These are phyloP conservation scores for Drosophila santomea DNA, from an alignment of 1,140 invertebrate genomes.

Conservation along the genomic window DNA sequence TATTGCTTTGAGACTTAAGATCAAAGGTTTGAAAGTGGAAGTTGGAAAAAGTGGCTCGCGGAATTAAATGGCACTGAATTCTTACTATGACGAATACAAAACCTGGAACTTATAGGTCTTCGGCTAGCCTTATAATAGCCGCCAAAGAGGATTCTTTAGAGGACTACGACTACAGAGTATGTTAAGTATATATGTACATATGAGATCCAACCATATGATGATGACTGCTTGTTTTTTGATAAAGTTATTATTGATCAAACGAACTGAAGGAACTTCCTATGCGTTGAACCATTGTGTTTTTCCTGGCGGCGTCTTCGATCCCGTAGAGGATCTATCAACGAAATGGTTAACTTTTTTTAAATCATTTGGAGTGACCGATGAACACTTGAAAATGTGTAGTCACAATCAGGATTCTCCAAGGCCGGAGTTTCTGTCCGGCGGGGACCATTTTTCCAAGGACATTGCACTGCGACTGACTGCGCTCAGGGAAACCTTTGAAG, in stretches of 20 bases:
- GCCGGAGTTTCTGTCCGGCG: conserved; percentile 36
- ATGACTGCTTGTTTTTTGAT: not conserved
- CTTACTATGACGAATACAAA: conserved; percentile 25
- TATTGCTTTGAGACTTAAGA: not conserved
- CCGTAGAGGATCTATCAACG: conserved; percentile 87
- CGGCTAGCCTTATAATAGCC: conserved; percentile 84
- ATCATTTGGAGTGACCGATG: conserved; percentile 86
- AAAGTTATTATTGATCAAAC: conserved; percentile 88
- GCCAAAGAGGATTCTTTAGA: conserved; percentile 50
- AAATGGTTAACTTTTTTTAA: conserved; percentile 91
- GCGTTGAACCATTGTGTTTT: conserved; percentile 92
- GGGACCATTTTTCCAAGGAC: conserved; percentile 85
- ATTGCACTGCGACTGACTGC: conserved; percentile 93
- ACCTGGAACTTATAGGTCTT: conserved; percentile 53
- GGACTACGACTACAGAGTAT: conserved; percentile 55
- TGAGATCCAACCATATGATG: not conserved
- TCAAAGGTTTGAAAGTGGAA: conserved; percentile 41
- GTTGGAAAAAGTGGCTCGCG: not conserved
- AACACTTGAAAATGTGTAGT: conserved; percentile 86
- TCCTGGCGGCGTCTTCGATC: conserved; percentile 91
- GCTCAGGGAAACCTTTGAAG: conserved; percentile 96
- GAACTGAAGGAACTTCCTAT: conserved; percentile 88
- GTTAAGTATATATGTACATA: conserved; percentile 10
- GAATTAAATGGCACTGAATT: conserved; percentile 2
- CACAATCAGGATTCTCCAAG: conserved; percentile 73